These are phyloP conservation scores for Diadophis punctatus DNA, from an alignment of 2,113 vertebrate species.

Conservation along the genomic window DNA sequence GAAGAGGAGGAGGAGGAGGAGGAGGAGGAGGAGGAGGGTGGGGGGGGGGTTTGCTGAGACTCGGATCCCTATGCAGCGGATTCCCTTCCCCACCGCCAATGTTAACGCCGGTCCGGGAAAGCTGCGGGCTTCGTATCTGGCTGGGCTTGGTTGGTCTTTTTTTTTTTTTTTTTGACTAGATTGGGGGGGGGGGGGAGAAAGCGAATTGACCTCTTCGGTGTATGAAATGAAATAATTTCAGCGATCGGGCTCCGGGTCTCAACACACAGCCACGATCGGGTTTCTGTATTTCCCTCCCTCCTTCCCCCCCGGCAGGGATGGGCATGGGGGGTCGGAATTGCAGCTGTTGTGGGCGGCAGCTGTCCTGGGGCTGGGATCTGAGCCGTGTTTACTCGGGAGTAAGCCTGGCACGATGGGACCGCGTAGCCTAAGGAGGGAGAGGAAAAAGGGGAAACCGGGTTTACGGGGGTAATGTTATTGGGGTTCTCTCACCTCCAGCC, in stretches of 20 bases:
- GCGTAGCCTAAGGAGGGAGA: background rate
- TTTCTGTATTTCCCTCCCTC: background rate
- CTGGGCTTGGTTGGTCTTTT: background rate
- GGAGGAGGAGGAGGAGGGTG: background rate
- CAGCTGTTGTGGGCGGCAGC: background rate
- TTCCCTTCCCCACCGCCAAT: background rate
- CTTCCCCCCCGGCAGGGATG: background rate
- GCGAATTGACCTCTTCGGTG: background rate
- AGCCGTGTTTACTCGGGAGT: background rate
- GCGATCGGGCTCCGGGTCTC: background rate
- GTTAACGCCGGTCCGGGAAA: background rate
- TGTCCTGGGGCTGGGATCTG: background rate
- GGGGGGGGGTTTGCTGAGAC: background rate
- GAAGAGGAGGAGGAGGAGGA: background rate
- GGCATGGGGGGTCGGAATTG: background rate
- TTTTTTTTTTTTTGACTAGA: background rate
- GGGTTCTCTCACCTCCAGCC: background rate
- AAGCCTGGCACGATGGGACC: background rate
- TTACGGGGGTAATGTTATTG: background rate
- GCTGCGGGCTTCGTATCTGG: background rate
- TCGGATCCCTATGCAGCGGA: background rate
- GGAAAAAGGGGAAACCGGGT: background rate
- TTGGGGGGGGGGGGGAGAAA: background rate
- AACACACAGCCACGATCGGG: background rate
- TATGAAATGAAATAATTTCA: background rate